Evolutionary conservation across 2,888 invertebrate species (phyloP).

Genomic region (Morpho achilles): DNA sequence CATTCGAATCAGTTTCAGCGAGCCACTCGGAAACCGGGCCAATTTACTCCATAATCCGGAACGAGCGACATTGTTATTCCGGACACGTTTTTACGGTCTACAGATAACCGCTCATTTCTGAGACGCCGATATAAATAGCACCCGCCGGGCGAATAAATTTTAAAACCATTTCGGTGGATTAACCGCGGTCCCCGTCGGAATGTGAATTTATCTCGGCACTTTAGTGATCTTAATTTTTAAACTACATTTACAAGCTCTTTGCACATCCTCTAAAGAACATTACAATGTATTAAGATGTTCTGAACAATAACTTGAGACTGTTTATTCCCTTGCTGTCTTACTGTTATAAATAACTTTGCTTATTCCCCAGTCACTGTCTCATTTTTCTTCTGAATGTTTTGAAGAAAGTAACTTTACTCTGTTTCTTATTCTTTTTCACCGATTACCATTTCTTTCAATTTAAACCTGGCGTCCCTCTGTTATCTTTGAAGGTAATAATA

Average conservation of each 20-base stretch:
- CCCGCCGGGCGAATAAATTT: conserved; percentile 72
- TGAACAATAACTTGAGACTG: too few species aligned
- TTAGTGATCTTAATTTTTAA: conserved; percentile 21
- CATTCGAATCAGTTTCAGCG: conserved; percentile 1
- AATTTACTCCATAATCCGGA: conserved; percentile 23
- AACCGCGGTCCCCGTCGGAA: conserved; percentile 26
- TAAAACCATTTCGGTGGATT: conserved; percentile 58
- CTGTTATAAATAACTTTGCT: too few species aligned
- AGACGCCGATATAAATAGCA: conserved; percentile 70
- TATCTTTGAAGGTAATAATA: too few species aligned
- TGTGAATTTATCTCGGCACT: conserved; percentile 26
- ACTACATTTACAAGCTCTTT: conserved; percentile 2
- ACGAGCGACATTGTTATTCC: conserved; percentile 54
- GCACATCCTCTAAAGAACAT: too few species aligned
- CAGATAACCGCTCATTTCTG: conserved; percentile 77
- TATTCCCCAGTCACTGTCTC: too few species aligned
- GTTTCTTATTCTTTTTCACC: too few species aligned
- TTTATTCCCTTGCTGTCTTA: too few species aligned
- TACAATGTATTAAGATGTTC: too few species aligned
- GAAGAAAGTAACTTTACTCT: too few species aligned
- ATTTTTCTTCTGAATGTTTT: too few species aligned
- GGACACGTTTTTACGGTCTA: conserved; percentile 62
- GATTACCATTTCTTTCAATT: too few species aligned
- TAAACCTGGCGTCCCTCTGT: too few species aligned
- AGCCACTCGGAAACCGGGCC: conserved; percentile 20